Percentiles rank a stretch among this genome's conserved stretches.
phyloP scores from a whole-genome alignment of 2,888 invertebrate species.

The Dione vanillae region DNA sequence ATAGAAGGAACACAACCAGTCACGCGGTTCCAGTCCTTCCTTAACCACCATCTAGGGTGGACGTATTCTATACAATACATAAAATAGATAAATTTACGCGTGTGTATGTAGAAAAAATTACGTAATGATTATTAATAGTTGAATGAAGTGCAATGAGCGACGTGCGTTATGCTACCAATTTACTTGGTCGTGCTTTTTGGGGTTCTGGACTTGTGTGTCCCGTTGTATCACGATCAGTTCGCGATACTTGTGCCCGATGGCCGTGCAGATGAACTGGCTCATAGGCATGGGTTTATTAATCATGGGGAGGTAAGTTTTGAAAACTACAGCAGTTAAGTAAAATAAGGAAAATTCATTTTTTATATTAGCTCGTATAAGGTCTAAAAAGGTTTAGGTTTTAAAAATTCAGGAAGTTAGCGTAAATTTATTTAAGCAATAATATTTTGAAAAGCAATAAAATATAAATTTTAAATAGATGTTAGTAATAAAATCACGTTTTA shows the following conservation, averaged over 20 bases:
- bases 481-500: no score
- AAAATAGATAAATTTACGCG: constrained; percentile 52
- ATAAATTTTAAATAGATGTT: no score
- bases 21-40: constrained; percentile 69
- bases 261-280: constrained; percentile 71
- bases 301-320: constrained; percentile 74
- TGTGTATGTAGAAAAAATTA: constrained; percentile 51
- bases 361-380: no score
- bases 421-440: no score
- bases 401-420: no score
- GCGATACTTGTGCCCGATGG: constrained; percentile 73
- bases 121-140: constrained; percentile 48
- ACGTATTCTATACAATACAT: constrained; percentile 54
- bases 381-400: no score
- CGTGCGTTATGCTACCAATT: constrained; percentile 74
- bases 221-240: constrained; percentile 77
- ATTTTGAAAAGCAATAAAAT: no score
- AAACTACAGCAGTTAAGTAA: no score
- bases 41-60: constrained; percentile 55
- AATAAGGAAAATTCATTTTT: neutral
- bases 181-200: constrained; percentile 70
- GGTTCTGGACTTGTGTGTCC: constrained; percentile 76
- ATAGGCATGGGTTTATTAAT: constrained; percentile 77
- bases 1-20: constrained; percentile 59
- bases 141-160: constrained; percentile 71